Percentiles rank a stretch among this genome's conserved stretches.
These are phyloP conservation scores for Holothuria leucospilota DNA, from an alignment of 53 echinoderm and acorn worm species.

Conservation along the genomic window DNA sequence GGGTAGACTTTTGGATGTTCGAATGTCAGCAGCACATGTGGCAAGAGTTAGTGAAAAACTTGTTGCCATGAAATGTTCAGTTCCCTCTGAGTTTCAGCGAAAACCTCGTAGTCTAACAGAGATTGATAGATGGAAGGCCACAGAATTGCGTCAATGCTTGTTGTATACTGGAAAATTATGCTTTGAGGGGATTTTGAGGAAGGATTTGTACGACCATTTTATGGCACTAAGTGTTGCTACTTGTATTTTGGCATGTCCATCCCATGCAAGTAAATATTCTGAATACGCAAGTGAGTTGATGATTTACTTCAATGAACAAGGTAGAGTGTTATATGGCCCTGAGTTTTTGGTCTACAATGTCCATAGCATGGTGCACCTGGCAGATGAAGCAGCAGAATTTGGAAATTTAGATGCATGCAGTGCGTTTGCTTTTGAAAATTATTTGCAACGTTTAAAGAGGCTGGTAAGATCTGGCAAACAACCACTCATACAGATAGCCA, in stretches of 20 bases:
- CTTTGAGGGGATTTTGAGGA: constrained; percentile 66
- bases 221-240: constrained; percentile 71
- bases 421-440: constrained; percentile 83
- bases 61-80: constrained; percentile 30
- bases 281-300: constrained; percentile 64
- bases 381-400: constrained; percentile 67
- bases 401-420: constrained; percentile 64
- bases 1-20: constrained; percentile 23
- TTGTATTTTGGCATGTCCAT: constrained; percentile 56
- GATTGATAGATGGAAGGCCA: constrained; percentile 79
- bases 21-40: constrained; percentile 52
- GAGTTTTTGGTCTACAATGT: constrained; percentile 81
- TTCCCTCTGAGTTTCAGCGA: neutral
- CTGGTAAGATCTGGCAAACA: constrained; percentile 68
- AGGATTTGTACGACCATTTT: constrained; percentile 61
- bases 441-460: constrained; percentile 42
- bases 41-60: constrained; percentile 54
- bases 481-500: constrained; percentile 37
- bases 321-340: constrained; percentile 65
- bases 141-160: constrained; percentile 72
- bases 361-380: constrained; percentile 76
- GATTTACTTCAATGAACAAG: constrained; percentile 63
- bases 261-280: constrained; percentile 36
- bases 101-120: constrained; percentile 59
- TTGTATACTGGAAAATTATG: constrained; percentile 72